Percentiles rank a stretch among this genome's conserved stretches.
phyloP scores from a whole-genome alignment of 2,797 vertebrate genomes.

The Lepus oiostolus region DNA sequence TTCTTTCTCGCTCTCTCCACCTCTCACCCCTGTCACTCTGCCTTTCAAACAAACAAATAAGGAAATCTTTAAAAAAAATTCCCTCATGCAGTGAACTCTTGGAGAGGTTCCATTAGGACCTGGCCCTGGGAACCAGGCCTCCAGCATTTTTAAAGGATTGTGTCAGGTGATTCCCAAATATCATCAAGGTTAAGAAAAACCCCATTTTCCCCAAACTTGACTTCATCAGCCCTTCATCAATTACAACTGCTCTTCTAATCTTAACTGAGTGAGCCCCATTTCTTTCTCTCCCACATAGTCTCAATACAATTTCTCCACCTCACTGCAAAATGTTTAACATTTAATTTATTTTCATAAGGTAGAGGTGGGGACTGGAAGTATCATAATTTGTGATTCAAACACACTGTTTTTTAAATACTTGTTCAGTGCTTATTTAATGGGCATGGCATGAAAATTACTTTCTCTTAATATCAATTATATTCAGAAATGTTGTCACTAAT shows the following conservation, averaged over 20 bases:
- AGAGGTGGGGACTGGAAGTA: background rate
- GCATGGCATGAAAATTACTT: background rate
- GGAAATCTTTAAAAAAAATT: too few relatives aligned
- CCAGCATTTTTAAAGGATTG: background rate
- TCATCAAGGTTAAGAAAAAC: constrained; percentile 1
- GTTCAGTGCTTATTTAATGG: constrained; percentile 12
- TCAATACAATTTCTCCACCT: background rate
- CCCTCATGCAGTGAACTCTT: background rate
- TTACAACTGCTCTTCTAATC: background rate
- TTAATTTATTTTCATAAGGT: background rate
- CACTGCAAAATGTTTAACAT: background rate
- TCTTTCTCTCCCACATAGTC: background rate
- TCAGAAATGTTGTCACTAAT: constrained; percentile 12
- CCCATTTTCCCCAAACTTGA: background rate
- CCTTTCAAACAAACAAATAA: too few relatives aligned
- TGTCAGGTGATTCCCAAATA: background rate
- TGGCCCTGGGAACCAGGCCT: background rate
- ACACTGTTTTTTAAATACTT: constrained; percentile 7
- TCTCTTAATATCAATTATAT: constrained; percentile 31
- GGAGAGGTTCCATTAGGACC: background rate
- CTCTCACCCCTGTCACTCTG: too few relatives aligned
- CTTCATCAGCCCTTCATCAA: background rate
- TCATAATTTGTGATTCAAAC: background rate
- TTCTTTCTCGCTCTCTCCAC: too few relatives aligned
- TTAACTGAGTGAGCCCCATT: background rate